These are phyloP conservation scores for Lycocerus yunnanus DNA, from an alignment of 2,888 invertebrate species.

Conservation along the genomic window DNA sequence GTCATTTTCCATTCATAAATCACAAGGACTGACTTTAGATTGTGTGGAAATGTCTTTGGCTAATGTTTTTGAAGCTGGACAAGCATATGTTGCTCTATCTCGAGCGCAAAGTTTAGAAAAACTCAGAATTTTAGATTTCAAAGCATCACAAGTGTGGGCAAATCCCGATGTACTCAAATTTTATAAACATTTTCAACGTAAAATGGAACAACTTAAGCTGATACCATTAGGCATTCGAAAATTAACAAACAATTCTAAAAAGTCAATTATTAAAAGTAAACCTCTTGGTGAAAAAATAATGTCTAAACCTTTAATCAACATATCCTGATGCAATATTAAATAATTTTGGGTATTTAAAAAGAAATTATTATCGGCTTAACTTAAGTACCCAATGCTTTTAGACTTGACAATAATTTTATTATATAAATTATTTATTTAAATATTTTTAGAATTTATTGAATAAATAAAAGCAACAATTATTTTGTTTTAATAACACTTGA, in stretches of 20 bases:
- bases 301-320: slow-evolving; percentile 21
- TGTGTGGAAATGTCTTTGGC: slow-evolving; percentile 93
- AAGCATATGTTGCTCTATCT: slow-evolving; percentile 94
- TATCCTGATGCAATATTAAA: slow-evolving; percentile 12
- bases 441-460: neutral
- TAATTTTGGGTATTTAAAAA: neutral
- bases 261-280: slow-evolving; percentile 27
- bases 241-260: slow-evolving; percentile 39
- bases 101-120: slow-evolving; percentile 86
- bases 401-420: neutral
- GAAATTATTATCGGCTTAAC: no score
- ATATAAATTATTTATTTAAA: neutral
- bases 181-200: slow-evolving; percentile 72
- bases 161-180: slow-evolving; percentile 82
- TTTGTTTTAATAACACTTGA: neutral
- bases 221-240: slow-evolving; percentile 61
- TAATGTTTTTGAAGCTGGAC: slow-evolving; percentile 93
- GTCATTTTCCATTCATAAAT: slow-evolving; percentile 98
- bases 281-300: slow-evolving; percentile 5
- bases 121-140: slow-evolving; percentile 86
- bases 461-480: neutral
- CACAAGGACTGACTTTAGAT: slow-evolving; percentile 91
- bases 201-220: slow-evolving; percentile 67
- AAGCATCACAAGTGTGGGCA: slow-evolving; percentile 85
- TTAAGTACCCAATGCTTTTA: no score